Evolutionary conservation across 2,888 invertebrate species (phyloP).

Genomic region (Ellobium chinense): DNA sequence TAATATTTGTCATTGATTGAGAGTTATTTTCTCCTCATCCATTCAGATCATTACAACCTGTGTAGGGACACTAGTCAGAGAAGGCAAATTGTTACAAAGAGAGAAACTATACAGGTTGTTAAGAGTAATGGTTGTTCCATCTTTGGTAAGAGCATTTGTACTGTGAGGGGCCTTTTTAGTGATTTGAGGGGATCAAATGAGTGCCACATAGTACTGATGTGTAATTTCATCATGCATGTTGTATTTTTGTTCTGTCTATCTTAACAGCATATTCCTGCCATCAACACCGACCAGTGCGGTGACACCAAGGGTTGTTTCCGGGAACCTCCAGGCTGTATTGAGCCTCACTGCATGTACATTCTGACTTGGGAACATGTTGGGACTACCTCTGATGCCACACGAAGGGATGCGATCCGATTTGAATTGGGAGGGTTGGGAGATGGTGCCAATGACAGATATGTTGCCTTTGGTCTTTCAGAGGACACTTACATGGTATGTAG

Average conservation of each 20-base stretch:
- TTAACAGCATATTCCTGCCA: conserved; percentile 57
- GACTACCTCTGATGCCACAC: conserved; percentile 42
- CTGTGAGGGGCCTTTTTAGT: no score
- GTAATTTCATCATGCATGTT: not conserved
- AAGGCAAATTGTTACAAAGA: no score
- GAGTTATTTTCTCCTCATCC: not conserved
- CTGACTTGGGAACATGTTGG: conserved; percentile 76
- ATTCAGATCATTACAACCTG: not conserved
- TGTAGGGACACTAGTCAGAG: not conserved
- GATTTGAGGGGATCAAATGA: no score
- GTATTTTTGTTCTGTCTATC: not conserved
- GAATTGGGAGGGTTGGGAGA: conserved; percentile 73
- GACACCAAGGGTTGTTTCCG: conserved; percentile 75
- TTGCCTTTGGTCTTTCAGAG: conserved; percentile 74
- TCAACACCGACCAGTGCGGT: conserved; percentile 72
- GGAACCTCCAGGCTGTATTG: conserved; percentile 73
- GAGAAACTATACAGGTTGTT: no score
- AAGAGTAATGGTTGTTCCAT: no score
- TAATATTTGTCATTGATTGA: not conserved
- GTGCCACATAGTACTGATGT: no score
- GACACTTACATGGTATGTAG: conserved; percentile 75
- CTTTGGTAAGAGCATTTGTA: no score
- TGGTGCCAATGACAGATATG: conserved; percentile 73
- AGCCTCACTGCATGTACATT: conserved; percentile 73
- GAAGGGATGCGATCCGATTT: conserved; percentile 54